Conservation (phyloP, 2,797 vertebrate species). For the Percopsis omiscomaycus region DNA sequence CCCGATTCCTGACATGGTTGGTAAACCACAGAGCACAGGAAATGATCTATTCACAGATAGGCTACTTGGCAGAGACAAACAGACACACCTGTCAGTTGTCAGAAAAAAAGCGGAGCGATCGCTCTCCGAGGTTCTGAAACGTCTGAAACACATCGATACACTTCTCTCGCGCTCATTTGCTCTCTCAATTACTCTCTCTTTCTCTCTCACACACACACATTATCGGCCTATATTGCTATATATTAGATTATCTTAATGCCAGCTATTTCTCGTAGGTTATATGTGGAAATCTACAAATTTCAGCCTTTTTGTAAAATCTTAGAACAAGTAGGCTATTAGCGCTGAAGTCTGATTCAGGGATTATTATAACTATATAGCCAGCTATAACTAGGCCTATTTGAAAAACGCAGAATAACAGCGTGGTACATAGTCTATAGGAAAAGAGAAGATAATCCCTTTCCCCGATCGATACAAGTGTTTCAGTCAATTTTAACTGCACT, state of each 20-base stretch:
- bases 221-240: too few species aligned
- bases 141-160: too few species aligned
- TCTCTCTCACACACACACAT: neutral
- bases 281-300: too few species aligned
- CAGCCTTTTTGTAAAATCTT: neutral
- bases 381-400: neutral
- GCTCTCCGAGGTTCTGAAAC: conserved; percentile 62
- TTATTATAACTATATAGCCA: neutral
- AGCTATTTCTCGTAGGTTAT: too few species aligned
- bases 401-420: conserved; percentile 11
- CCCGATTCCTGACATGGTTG: conserved; percentile 31
- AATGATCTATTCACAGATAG: conserved; percentile 8
- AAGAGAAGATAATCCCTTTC: conserved; percentile 5
- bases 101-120: conserved; percentile 17
- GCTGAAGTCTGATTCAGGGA: neutral
- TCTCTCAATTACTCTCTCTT: conserved; percentile 1
- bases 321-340: neutral
- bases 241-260: too few species aligned
- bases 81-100: conserved; percentile 27
- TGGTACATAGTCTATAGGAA: neutral
- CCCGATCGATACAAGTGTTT: conserved; percentile 24
- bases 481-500: neutral
- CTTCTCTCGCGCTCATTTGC: neutral
- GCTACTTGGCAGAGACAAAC: neutral
- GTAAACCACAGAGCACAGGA: conserved; percentile 33